Conservation (phyloP, 2,797 vertebrate species). For the Tauraco hartlaubi region DNA sequence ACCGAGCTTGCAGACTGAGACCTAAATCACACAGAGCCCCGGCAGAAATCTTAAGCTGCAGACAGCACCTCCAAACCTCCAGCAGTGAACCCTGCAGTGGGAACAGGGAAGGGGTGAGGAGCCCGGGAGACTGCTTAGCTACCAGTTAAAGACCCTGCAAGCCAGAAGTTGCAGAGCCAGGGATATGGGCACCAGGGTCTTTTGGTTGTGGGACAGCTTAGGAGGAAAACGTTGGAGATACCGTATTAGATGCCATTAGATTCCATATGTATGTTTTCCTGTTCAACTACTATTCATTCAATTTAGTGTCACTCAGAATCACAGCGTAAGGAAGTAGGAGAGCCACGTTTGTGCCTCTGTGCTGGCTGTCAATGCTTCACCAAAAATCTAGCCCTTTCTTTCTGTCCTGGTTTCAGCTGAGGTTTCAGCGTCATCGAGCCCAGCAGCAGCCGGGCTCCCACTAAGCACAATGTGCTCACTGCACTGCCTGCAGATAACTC, state of each 20-base stretch:
- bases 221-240: neutral
- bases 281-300: neutral
- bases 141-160: neutral
- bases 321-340: neutral
- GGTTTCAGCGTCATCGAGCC: neutral
- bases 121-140: fast-evolving
- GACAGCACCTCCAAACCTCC: neutral
- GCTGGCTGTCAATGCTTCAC: neutral
- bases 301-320: neutral
- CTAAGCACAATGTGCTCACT: neutral
- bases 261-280: neutral
- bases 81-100: fast-evolving
- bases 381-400: neutral
- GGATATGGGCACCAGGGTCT: fast-evolving
- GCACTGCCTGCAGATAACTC: neutral
- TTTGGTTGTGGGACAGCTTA: neutral
- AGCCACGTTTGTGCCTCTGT: neutral
- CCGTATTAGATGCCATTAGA: neutral
- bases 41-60: neutral
- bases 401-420: neutral
- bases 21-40: neutral
- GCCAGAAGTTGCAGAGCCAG: neutral
- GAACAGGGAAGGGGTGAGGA: neutral
- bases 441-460: neutral
- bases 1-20: neutral